Conservation (phyloP, 2,888 invertebrate species). For the Ischnus inquisitorius region DNA sequence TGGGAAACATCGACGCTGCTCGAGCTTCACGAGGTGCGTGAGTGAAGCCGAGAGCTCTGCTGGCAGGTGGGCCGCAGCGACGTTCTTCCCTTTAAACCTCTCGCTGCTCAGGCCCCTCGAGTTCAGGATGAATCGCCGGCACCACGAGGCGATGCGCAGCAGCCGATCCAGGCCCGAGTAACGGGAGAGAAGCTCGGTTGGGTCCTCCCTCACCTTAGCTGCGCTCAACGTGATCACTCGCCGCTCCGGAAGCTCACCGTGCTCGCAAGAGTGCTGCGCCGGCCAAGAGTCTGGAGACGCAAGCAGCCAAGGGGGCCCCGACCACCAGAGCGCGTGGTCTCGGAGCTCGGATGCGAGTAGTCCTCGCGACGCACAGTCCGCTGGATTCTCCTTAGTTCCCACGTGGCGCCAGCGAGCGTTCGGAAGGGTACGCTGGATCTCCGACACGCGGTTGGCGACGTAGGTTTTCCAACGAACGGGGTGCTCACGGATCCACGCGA, state of each 20-base stretch:
- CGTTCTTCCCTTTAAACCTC: background rate
- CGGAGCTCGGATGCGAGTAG: background rate
- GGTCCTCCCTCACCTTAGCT: background rate
- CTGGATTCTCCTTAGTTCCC: constrained; percentile 71
- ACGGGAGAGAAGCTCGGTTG: background rate
- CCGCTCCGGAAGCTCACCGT: background rate
- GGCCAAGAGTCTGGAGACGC: constrained; percentile 38
- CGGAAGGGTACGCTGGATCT: constrained; percentile 67
- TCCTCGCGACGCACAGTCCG: constrained; percentile 71
- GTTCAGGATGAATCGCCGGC: background rate
- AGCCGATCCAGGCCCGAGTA: constrained; percentile 5
- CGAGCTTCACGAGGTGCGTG: constrained; percentile 1
- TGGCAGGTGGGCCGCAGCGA: background rate
- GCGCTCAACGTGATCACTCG: background rate
- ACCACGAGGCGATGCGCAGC: constrained; percentile 6
- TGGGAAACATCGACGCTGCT: constrained; percentile 24
- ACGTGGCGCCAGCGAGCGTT: constrained; percentile 72
- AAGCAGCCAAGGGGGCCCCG: constrained; percentile 61
- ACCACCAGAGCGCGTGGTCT: constrained; percentile 43
- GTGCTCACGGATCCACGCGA: background rate
- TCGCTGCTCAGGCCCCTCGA: background rate
- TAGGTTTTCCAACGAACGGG: constrained; percentile 69
- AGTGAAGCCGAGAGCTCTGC: constrained; percentile 15
- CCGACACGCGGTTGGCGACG: constrained; percentile 73
- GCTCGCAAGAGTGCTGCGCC: background rate